Percentiles rank a stretch among this genome's conserved stretches.
Evolutionary conservation across 2,888 invertebrate genomes (phyloP).

Genomic region (Physocephala rufipes): DNA sequence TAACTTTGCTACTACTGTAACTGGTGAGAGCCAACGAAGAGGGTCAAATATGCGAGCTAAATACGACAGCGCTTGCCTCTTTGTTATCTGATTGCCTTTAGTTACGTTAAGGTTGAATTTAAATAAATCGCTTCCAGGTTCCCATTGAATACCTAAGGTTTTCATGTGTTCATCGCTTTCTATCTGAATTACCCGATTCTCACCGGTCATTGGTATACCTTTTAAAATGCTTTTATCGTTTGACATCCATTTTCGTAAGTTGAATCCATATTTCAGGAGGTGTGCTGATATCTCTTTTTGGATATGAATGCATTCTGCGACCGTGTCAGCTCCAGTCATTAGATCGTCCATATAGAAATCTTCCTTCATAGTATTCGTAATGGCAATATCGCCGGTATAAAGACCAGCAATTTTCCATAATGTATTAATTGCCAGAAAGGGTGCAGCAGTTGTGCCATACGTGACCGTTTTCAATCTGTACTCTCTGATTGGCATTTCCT

Average conservation of each 20-base stretch:
- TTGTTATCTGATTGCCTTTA: background rate
- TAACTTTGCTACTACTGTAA: too few relatives aligned
- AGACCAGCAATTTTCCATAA: conserved; percentile 40
- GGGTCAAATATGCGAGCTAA: background rate
- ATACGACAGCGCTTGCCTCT: background rate
- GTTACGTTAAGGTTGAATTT: conserved; percentile 2
- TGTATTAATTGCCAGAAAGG: conserved; percentile 43
- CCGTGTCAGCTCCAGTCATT: conserved; percentile 41
- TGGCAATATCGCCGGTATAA: conserved; percentile 7
- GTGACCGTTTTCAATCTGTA: conserved; percentile 49
- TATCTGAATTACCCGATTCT: too few relatives aligned
- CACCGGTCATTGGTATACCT: too few relatives aligned
- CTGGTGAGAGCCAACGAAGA: too few relatives aligned
- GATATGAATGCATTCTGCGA: conserved; percentile 36
- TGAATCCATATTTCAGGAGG: conserved; percentile 35
- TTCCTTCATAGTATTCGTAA: conserved; percentile 41
- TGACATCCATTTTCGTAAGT: conserved; percentile 42
- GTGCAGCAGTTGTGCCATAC: conserved; percentile 47
- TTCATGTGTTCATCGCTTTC: conserved; percentile 10
- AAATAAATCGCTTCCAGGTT: too few relatives aligned
- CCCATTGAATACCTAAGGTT: background rate
- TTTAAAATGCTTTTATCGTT: conserved; percentile 34
- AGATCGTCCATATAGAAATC: conserved; percentile 43
- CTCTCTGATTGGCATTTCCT: conserved; percentile 37
- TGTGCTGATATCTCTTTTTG: conserved; percentile 24